Conservation (phyloP, 2,797 vertebrate species). For the Gephyroberyx darwinii region DNA sequence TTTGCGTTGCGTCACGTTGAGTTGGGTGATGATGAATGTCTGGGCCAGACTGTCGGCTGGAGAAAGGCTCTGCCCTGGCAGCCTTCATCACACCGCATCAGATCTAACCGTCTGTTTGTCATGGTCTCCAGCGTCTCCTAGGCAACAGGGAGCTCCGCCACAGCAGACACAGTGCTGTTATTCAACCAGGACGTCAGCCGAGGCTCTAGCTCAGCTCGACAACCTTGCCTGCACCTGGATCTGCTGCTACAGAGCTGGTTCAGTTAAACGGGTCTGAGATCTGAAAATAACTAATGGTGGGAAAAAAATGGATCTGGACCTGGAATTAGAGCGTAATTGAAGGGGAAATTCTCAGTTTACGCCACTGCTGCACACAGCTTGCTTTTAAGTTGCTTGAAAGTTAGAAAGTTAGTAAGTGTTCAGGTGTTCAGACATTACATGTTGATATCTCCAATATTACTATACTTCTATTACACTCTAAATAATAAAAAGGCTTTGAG, state of each 20-base stretch:
- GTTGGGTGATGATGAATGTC: slow-evolving; percentile 25
- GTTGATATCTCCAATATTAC: too few relatives aligned
- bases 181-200: slow-evolving; percentile 41
- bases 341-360: too few relatives aligned
- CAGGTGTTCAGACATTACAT: too few relatives aligned
- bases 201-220: slow-evolving; percentile 9
- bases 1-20: neutral
- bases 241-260: slow-evolving; percentile 3
- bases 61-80: slow-evolving; percentile 22
- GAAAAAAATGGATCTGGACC: neutral
- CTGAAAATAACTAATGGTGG: slow-evolving; percentile 3
- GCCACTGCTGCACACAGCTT: too few relatives aligned
- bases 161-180: slow-evolving; percentile 42
- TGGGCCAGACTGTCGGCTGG: neutral
- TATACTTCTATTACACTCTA: too few relatives aligned
- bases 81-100: slow-evolving; percentile 29
- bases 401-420: too few relatives aligned
- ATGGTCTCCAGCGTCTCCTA: slow-evolving; percentile 56
- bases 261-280: slow-evolving; percentile 9
- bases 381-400: too few relatives aligned
- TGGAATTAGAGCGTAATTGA: neutral
- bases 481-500: too few relatives aligned
- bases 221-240: slow-evolving; percentile 33
- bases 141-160: slow-evolving; percentile 57
- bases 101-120: slow-evolving; percentile 46